A percentile compares a stretch with the other conserved stretches of the same genome.
These are phyloP conservation scores for Chloropsis cyanopogon DNA, from an alignment of 2,113 vertebrate species.

Conservation along the genomic window DNA sequence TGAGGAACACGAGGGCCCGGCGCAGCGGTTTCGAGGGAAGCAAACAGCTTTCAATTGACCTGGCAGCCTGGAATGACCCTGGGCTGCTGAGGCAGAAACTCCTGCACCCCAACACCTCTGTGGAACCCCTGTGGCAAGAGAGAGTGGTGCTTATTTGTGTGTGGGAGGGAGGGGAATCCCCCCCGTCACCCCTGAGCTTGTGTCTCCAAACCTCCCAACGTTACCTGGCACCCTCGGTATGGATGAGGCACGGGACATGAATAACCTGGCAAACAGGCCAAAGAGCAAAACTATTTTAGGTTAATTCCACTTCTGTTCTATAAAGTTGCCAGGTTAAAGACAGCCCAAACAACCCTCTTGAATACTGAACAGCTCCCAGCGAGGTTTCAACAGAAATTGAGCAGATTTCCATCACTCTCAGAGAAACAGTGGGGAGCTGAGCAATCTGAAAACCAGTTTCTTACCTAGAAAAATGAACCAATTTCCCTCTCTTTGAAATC, in stretches of 20 bases:
- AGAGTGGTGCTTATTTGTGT: background rate
- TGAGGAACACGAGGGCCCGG: background rate
- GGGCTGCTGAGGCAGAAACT: conserved; percentile 16
- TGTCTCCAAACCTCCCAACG: background rate
- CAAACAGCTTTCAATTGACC: background rate
- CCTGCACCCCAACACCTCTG: background rate
- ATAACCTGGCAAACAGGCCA: background rate
- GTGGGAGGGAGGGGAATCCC: background rate
- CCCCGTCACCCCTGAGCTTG: background rate
- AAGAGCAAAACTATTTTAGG: background rate
- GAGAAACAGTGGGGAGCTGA: background rate
- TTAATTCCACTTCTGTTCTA: background rate
- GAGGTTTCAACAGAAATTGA: background rate
- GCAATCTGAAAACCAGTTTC: background rate
- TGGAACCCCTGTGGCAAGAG: background rate
- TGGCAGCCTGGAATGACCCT: background rate
- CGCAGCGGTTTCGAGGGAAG: background rate
- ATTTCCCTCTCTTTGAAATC: background rate
- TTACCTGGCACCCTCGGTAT: background rate
- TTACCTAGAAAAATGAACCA: background rate
- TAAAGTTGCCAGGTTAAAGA: background rate
- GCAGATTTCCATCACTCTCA: background rate
- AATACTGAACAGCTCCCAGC: background rate
- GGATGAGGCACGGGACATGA: background rate
- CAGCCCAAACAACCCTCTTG: background rate